Evolutionary conservation across 1,140 invertebrate species (phyloP).

Genomic region (Formica selysi): DNA sequence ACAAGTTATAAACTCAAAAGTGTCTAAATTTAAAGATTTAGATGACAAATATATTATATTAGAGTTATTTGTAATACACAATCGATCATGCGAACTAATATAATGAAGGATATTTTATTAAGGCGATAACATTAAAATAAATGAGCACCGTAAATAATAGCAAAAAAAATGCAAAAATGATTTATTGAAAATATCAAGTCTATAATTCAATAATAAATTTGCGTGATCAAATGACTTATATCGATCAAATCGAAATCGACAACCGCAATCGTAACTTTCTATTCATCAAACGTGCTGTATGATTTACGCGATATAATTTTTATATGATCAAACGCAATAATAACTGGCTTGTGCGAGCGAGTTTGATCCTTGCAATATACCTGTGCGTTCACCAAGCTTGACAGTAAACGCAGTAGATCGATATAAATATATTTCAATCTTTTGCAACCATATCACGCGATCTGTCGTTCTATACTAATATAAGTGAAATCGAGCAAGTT

Average conservation of each 20-base stretch:
- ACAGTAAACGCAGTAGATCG: background rate
- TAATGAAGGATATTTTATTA: too few species aligned
- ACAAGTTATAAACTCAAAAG: background rate
- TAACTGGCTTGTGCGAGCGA: background rate
- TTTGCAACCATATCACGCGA: conserved; percentile 43
- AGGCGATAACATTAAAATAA: background rate
- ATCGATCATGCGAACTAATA: too few species aligned
- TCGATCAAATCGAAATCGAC: conserved; percentile 10
- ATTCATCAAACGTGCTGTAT: conserved; percentile 17
- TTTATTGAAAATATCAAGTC: conserved; percentile 16
- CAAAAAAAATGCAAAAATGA: background rate
- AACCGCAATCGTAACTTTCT: conserved; percentile 32
- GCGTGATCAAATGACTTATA: conserved; percentile 7
- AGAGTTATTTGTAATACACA: background rate
- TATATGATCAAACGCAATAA: conserved; percentile 22
- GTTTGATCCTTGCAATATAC: conserved; percentile 22
- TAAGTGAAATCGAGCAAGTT: conserved; percentile 44
- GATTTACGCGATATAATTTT: background rate
- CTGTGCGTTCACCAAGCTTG: conserved; percentile 7
- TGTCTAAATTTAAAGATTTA: background rate
- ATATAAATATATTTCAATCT: conserved; percentile 26
- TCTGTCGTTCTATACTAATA: background rate
- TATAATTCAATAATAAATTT: conserved; percentile 20
- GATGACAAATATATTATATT: conserved; percentile 13
- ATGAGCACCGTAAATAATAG: background rate